Percentiles rank a stretch among this genome's conserved stretches.
Evolutionary conservation across 2,888 invertebrate species (phyloP).

Genomic region (Metellina segmentata): DNA sequence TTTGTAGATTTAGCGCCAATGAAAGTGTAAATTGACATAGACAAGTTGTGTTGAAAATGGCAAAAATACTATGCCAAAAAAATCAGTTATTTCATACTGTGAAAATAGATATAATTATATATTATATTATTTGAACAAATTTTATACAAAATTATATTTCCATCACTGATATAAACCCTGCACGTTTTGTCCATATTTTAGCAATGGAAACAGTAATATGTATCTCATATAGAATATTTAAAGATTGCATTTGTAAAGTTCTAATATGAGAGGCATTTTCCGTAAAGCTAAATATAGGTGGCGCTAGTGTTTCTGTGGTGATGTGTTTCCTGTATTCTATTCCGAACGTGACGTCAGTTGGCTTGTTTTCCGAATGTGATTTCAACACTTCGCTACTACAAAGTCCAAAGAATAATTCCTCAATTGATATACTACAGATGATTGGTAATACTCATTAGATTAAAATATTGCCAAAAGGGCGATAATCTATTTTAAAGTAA

Average conservation of each 20-base stretch:
- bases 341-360: too few species aligned
- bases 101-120: constrained; percentile 33
- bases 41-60: not conserved
- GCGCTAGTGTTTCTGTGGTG: too few species aligned
- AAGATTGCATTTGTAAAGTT: constrained; percentile 13
- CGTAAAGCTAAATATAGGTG: too few species aligned
- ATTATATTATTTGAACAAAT: constrained; percentile 46
- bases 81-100: constrained; percentile 7
- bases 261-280: too few species aligned
- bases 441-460: too few species aligned
- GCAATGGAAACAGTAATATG: not conserved
- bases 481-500: too few species aligned
- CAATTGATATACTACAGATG: too few species aligned
- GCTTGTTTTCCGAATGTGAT: too few species aligned
- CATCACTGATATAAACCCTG: not conserved
- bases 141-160: constrained; percentile 30
- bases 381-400: too few species aligned
- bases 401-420: too few species aligned
- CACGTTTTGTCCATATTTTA: constrained; percentile 7
- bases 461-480: too few species aligned
- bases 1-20: constrained; percentile 9
- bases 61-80: constrained; percentile 19
- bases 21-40: not conserved
- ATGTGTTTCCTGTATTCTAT: too few species aligned
- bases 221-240: not conserved